A percentile compares a stretch with the other conserved stretches of the same genome.
phyloP scores from a whole-genome alignment of 2,113 vertebrate genomes.

The Burhinus bistriatus region DNA sequence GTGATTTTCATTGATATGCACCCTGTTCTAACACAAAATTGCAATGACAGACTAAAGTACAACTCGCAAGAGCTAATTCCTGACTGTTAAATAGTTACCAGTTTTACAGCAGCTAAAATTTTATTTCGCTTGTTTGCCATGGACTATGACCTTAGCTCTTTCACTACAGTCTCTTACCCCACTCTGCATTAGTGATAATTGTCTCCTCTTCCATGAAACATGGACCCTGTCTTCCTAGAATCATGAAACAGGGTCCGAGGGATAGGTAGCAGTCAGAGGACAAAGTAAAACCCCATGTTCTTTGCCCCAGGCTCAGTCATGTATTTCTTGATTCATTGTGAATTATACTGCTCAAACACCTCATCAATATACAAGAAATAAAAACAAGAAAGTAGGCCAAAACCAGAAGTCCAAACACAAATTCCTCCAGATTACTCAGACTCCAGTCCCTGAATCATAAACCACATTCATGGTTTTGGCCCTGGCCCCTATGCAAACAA shows the following conservation, averaged over 20 bases:
- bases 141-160: neutral
- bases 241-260: neutral
- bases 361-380: neutral
- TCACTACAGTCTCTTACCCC: neutral
- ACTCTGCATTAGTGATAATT: neutral
- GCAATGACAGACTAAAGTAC: neutral
- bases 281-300: neutral
- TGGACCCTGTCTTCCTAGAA: neutral
- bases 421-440: neutral
- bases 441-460: neutral
- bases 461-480: constrained; percentile 10
- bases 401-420: neutral
- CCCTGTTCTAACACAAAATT: neutral
- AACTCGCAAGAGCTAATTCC: neutral
- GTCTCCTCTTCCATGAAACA: neutral
- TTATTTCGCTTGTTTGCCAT: neutral
- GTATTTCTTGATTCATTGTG: neutral
- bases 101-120: neutral
- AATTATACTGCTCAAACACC: neutral
- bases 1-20: neutral
- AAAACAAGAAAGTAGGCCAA: neutral
- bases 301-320: neutral
- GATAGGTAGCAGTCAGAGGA: neutral
- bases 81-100: neutral
- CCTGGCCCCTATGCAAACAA: neutral